Evolutionary conservation across 30 jellyfish, hydroid and myxozoan species (phyloP), one percentile per base, ranked within the genome.

Genomic region (Turritopsis rubra): DNA sequence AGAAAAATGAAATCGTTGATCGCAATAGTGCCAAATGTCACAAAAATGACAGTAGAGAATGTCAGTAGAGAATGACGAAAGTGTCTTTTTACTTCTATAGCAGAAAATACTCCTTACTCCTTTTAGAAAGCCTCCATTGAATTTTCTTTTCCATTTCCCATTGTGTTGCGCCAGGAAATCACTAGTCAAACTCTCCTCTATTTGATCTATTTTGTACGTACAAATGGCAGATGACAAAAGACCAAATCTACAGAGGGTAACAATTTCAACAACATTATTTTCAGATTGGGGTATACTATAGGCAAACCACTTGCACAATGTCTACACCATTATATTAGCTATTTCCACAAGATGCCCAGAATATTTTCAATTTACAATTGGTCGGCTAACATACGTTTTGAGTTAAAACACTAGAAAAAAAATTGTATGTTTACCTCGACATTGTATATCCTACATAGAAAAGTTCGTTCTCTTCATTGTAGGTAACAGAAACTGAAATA

Each of bases 381-480:
- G n/a, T n/a, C n/a, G n/a, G n/a, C n/a, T n/a, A n/a, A n/a, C 13
- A 3, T 41, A 13, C 60, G 60, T 41, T 3, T 41, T 41, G 60
- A 41, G 60, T 41, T 41, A 13, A 41, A 41, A 41, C 13, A 13
- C n/a, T n/a, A n/a, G n/a, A n/a, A n/a, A n/a, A n/a, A n/a, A n/a
- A n/a, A n/a, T n/a, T n/a, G n/a, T n/a, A 68, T 7, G 30, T 27
- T n/a, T 68, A 68, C 77, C 77, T 68, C 18, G 53, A 24, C 82
- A 74, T 74, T 20, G 82, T 74, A 21, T 23, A 74, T 20, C 20
- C 65, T n/a, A 18, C 82, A 74, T 74, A 74, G 65, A 74, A 74
- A 52, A 16, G 17, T 7, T 74, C 65, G 18, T 0, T 74, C n/a
- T 29, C 41, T 0, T 22, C 72, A 21, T 74, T 71, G 21, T 74